Base-by-base conservation (phyloP, 2,113 vertebrate genomes). In the Syngnathus typhle region DNA sequence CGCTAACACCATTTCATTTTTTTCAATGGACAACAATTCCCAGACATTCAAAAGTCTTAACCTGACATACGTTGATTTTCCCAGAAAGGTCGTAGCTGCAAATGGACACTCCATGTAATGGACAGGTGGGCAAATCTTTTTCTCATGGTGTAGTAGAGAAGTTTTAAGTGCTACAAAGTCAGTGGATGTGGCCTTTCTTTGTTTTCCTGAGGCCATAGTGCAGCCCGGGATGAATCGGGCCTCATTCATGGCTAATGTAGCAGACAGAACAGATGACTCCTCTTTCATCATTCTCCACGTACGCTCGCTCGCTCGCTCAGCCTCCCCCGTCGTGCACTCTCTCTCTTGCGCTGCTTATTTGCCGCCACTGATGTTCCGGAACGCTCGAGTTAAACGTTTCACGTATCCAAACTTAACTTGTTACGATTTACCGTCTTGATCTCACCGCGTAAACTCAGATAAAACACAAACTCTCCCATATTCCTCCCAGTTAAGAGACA, bases 161-260 rank as follows among this genome's bases (percentile, higher is more conserved):
- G 64, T 61, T 79, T 82, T 78, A 75, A 83, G 82, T 81, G 78
- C 74, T 74, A 76, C 67, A 84, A 76, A 77, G 77, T 84, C 75
- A 84, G 73, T 73, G 72, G 67, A 75, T 81, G 46, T 70, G 77
- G 58, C 77, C 65, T 76, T 60, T 74, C 71, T 84, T 84, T 88
- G 86, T 85, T 55, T 32, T 83, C 72, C 64, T 52, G 46, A 67
- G 78, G 73, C 72, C 84, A 79, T 74, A 82, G 84, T 85, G 76
- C 83, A 87, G 27, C 85, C 76, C 75, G 86, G 71, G 78, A 75
- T 61, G 75, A 84, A 83, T 81, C 82, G 72, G 27, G 68, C 68
- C 68, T 85, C 86, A 89, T 88, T 90, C 88, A 87, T 69, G 73
- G 82, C 69, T 86, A 89, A 88, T 87, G 80, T 86, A 86, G 70